A percentile compares a stretch with the other conserved stretches of the same genome.
Conservation (phyloP, 2,888 invertebrate species). For the Troides helena region DNA sequence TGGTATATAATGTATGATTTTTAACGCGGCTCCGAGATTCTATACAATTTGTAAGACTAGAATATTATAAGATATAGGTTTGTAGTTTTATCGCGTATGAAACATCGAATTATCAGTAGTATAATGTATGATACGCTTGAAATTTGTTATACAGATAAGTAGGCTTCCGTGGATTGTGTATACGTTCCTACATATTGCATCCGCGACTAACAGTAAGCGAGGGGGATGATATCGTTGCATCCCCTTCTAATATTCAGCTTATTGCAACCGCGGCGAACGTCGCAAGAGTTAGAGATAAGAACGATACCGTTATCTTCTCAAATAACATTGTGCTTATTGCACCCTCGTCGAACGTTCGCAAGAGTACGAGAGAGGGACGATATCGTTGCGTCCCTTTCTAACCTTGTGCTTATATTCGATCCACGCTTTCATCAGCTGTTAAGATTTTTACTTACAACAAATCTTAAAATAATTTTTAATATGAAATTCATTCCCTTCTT, state of each 20-base stretch:
- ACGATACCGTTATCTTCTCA: neutral
- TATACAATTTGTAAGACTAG: constrained; percentile 11
- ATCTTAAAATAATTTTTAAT: neutral
- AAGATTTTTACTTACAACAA: neutral
- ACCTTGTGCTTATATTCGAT: neutral
- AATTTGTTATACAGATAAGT: neutral
- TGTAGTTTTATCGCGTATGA: neutral
- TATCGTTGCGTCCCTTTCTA: neutral
- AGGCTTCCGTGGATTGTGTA: constrained; percentile 4
- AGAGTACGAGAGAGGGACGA: neutral
- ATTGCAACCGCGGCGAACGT: neutral
- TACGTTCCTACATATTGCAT: neutral
- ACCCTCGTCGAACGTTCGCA: neutral
- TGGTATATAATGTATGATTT: neutral
- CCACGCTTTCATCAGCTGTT: neutral
- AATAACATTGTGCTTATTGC: neutral
- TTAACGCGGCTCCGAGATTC: constrained; percentile 7
- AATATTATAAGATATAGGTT: constrained; percentile 8
- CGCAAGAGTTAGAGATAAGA: neutral
- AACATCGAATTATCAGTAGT: constrained; percentile 8
- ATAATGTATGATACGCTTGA: neutral
- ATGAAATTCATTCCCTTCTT: no score
- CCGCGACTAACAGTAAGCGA: neutral
- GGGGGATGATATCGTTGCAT: neutral
- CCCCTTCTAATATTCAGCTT: neutral